phyloP scores from a whole-genome alignment of 2,888 invertebrate genomes.

The Megalurothrips usitatus region DNA sequence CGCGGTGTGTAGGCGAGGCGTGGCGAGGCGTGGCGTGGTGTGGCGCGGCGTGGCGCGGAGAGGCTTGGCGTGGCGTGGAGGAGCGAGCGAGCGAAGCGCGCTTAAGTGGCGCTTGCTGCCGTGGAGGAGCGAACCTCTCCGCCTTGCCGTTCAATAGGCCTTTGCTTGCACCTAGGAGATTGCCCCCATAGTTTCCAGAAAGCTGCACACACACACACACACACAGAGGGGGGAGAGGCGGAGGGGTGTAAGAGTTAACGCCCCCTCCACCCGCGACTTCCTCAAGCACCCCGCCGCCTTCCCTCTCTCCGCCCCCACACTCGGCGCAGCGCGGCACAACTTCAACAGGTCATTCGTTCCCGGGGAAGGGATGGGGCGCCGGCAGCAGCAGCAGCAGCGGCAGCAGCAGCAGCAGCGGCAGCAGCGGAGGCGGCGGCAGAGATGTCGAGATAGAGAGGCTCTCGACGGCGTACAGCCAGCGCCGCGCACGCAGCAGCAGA shows the following conservation, averaged over 20 bases:
- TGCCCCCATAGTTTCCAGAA: conserved; percentile 3
- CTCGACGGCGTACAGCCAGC: too few relatives aligned
- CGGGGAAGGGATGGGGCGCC: not conserved
- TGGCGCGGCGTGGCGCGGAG: not conserved
- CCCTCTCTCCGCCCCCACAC: not conserved
- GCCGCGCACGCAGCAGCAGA: too few relatives aligned
- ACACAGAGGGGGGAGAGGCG: not conserved
- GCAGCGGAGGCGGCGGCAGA: not conserved
- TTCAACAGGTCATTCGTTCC: conserved; percentile 24
- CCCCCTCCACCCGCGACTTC: not conserved
- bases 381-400: too few relatives aligned
- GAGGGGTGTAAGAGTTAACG: not conserved
- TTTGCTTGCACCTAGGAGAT: conserved; percentile 12
- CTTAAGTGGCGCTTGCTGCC: not conserved
- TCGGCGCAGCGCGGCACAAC: not conserved
- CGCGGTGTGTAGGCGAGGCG: not conserved
- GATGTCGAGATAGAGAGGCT: not conserved
- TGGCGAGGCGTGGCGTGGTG: not conserved
- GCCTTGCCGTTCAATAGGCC: conserved; percentile 6
- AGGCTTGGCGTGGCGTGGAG: not conserved
- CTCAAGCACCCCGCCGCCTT: not conserved
- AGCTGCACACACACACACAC: conserved; percentile 5
- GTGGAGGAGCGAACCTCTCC: not conserved
- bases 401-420: too few relatives aligned
- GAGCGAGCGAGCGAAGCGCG: not conserved